Conservation (phyloP, 1,140 invertebrate genomes). For the Drosophila miranda region DNA sequence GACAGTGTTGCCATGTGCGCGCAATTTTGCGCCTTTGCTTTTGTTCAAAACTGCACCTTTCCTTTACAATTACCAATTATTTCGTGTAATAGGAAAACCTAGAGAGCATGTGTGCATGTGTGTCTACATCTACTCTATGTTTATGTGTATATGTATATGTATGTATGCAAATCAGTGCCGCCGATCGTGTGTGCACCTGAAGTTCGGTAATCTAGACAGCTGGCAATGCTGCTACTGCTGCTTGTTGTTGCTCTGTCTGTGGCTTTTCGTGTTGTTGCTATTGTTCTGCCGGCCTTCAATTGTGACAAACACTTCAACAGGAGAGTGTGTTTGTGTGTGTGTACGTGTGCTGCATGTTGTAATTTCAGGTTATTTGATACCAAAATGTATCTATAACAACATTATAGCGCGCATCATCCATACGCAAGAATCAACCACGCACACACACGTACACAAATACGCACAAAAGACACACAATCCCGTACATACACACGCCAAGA, state of each 20-base stretch:
- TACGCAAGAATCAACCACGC: slow-evolving; percentile 42
- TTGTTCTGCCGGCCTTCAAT: slow-evolving; percentile 66
- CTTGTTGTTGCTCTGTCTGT: slow-evolving; percentile 31
- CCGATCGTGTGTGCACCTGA: slow-evolving; percentile 42
- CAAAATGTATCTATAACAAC: slow-evolving; percentile 80
- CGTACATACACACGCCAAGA: slow-evolving; percentile 41
- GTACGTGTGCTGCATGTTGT: slow-evolving; percentile 65
- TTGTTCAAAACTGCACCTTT: slow-evolving; percentile 43
- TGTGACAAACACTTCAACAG: slow-evolving; percentile 67
- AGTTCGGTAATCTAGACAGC: slow-evolving; percentile 48
- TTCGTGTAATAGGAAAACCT: slow-evolving; percentile 20
- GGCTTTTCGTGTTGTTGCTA: slow-evolving; percentile 29
- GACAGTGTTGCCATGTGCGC: slow-evolving; percentile 78
- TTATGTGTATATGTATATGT: no score
- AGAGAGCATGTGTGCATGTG: slow-evolving; percentile 5
- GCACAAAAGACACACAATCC: slow-evolving; percentile 25
- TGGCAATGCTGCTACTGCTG: slow-evolving; percentile 57
- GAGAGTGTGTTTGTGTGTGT: slow-evolving; percentile 39
- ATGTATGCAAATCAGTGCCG: slow-evolving; percentile 18
- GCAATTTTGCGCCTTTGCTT: slow-evolving; percentile 69
- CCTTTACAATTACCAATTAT: slow-evolving; percentile 37
- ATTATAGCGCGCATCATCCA: slow-evolving; percentile 77
- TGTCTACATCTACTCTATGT: no score
- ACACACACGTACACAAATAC: slow-evolving; percentile 37
- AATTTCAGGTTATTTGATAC: slow-evolving; percentile 81